Evolutionary conservation across 1,140 invertebrate species (phyloP), one percentile per base, ranked within the genome.

Genomic region (Camponotus floridanus): DNA sequence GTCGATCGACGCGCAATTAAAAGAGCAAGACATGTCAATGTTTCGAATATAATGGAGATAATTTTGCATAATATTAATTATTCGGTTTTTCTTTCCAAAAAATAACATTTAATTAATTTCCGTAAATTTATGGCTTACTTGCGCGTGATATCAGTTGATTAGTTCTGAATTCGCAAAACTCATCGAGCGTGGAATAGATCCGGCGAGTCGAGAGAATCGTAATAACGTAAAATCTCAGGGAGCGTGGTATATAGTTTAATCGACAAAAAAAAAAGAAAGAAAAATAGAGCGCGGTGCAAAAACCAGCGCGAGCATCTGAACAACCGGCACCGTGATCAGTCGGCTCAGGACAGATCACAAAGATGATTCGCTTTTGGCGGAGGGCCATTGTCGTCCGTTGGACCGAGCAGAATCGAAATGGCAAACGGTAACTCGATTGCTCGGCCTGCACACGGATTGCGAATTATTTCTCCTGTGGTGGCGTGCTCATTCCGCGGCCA

Each of bases 391-490:
- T 94, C 89, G 87, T 92, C 87, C 94, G 90, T 88, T 94, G 91
- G 92, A 94, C 92, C 94, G 92, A 92, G 88, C 89, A 84, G 91
- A 94, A 94, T 94, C 92, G 92, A 94, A 95, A 94, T 94, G 94
- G 92, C 92, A 93, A 95, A 94, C 94, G 92, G 91, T 93, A 94
- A 94, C 92, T 92, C 92, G 92, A 94, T 94, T 94, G 93, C 90
- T 91, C 92, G 90, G 81, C 76, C 91, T 91, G 92, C 91, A 92
- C 92, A 90, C 87, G 90, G 91, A 94, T 94, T 93, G 92, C 92
- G 90, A 94, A 94, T 94, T 94, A 94, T 94, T 94, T 93, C 92
- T 92, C 88, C 92, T 90, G 91, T 92, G 90, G 88, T 91, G 91
- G 90, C 91, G 93, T 92, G 92, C 93, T 93, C 92, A 92, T 93